Conservation (phyloP, 2,888 invertebrate genomes). For the Tuta absoluta region DNA sequence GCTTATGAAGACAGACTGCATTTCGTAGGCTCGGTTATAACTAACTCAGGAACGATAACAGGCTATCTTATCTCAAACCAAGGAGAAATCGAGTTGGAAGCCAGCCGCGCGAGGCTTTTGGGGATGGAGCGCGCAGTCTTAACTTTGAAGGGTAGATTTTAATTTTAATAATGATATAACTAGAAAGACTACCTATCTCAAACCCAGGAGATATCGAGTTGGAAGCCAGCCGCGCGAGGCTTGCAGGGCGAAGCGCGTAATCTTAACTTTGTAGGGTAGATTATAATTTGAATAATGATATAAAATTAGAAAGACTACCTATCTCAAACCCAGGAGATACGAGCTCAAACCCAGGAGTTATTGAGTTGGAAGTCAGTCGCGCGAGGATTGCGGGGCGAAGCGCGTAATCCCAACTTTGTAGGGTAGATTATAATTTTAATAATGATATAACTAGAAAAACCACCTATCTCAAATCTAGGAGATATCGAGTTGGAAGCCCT, state of each 20-base stretch:
- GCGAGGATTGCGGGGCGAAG: too few relatives aligned
- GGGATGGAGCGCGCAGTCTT: slow-evolving; percentile 97
- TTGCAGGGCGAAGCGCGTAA: slow-evolving; percentile 94
- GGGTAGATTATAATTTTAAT: neutral
- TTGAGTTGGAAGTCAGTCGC: too few relatives aligned
- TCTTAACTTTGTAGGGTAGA: neutral
- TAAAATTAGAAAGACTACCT: neutral
- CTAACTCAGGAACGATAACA: too few relatives aligned
- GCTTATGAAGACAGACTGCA: too few relatives aligned
- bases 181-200: neutral
- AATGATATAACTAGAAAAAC: neutral
- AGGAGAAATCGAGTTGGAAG: slow-evolving; percentile 92
- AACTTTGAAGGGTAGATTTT: too few relatives aligned
- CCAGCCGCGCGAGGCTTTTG: slow-evolving; percentile 92
- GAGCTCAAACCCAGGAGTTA: too few relatives aligned
- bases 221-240: slow-evolving; percentile 91
- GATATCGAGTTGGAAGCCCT: slow-evolving; percentile 93
- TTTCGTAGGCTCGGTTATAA: neutral
- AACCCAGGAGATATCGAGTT: slow-evolving; percentile 89
- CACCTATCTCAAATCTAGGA: slow-evolving; percentile 62
- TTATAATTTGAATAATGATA: too few relatives aligned
- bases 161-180: neutral
- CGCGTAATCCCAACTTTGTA: neutral
- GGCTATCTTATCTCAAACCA: neutral
- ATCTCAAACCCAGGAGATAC: slow-evolving; percentile 82